Base-by-base conservation (phyloP, 1,140 invertebrate genomes). In the Aplysia californica region DNA sequence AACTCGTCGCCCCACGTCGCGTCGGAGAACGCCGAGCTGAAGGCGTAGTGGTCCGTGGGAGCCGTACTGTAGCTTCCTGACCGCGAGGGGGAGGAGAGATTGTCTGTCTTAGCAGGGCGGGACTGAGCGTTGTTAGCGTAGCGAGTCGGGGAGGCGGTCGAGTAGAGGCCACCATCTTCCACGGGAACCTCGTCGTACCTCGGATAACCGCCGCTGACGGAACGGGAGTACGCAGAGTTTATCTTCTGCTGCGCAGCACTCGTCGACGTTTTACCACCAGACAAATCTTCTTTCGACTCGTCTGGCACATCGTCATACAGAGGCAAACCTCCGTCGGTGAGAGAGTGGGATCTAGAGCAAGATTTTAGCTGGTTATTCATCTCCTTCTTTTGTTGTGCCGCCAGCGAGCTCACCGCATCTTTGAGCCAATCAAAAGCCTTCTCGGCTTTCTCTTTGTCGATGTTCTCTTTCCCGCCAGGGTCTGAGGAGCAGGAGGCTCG, bases 371-470 rank as follows among this genome's bases (percentile, higher is more conserved):
- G 23, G 38, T 26, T 50, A 21, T 73, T 64, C 38, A 33, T 41
- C 41, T 75, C 39, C 35, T 44, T 39, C 23, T 38, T 67, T 23
- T n/a, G 35, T 3, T 70, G 44, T 20, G 18, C 41, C 35, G 29
- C 50, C 33, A 56, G 18, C 35, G 26, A 36, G 26, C 39, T 85
- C 35, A 89, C 75, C 26, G 85, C 88, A 79, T 85, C 85, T 79
- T 86, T 87, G 38, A 89, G 74, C 89, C 89, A 90, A 80, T 87
- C 88, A 86, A 88, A 89, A 39, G 87, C 86, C 76, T 87, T 85
- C 39, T 89, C 84, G 29, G 82, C 74, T 69, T 82, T 85, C 23
- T 31, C 36, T 73, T 35, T 31, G 4, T 73, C 70, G 10, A 39
- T 18, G 33, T 73, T 41, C 31, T 31, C 20, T 39, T 38, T 55